Conservation (phyloP, 2,888 invertebrate genomes). For the Oxystoma pomonae region DNA sequence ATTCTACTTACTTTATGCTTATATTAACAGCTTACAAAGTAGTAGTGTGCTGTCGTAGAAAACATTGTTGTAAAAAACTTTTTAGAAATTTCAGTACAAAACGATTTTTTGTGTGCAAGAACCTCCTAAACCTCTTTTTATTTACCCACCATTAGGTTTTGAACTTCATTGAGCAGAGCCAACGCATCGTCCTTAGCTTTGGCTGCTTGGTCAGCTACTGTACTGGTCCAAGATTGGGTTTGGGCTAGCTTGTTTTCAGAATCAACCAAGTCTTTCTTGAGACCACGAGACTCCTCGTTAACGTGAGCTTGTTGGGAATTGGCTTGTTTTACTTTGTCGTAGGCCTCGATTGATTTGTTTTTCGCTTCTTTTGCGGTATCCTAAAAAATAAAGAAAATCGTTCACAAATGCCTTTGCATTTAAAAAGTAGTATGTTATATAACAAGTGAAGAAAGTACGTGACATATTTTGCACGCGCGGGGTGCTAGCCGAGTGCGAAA, state of each 20-base stretch:
- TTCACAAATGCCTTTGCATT: too few species aligned
- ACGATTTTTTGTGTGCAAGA: too few species aligned
- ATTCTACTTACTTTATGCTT: too few species aligned
- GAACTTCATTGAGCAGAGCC: conserved; percentile 74
- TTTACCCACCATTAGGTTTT: conserved; percentile 55
- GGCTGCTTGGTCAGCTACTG: conserved; percentile 69
- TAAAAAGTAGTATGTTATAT: too few species aligned
- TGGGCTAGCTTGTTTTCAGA: conserved; percentile 67
- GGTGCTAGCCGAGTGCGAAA: too few species aligned
- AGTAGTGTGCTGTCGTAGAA: too few species aligned
- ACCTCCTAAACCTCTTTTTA: neutral
- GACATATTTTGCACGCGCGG: too few species aligned
- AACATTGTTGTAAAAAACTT: too few species aligned
- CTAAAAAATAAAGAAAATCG: too few species aligned
- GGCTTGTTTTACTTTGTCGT: conserved; percentile 70
- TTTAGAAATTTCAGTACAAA: too few species aligned
- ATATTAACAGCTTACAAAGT: too few species aligned
- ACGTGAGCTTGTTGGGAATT: conserved; percentile 39
- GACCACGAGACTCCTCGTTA: conserved; percentile 63
- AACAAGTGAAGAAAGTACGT: too few species aligned
- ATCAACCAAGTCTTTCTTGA: conserved; percentile 63
- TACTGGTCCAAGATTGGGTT: conserved; percentile 66
- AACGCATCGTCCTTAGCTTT: conserved; percentile 74
- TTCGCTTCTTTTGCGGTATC: conserved; percentile 75
- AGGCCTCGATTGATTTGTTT: conserved; percentile 78